Base-by-base conservation (phyloP, 2,888 invertebrate species). In the Arge pagana region DNA sequence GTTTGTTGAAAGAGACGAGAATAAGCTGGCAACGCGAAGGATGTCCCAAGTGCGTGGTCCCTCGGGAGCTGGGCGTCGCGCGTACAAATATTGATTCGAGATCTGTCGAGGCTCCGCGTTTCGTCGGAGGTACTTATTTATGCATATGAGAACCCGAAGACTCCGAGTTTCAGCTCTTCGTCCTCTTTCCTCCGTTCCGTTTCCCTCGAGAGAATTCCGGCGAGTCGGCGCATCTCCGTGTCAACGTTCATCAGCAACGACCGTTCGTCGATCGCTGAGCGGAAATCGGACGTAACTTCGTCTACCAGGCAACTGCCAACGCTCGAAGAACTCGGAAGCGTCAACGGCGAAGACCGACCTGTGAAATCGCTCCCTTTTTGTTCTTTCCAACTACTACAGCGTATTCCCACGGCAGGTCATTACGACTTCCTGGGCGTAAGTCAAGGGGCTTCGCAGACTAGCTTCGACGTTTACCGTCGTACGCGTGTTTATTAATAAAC, bases 351-450 rank as follows among this genome's bases (percentile, higher is more conserved):
- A n/a, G n/a, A n/a, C n/a, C n/a, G n/a, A n/a, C n/a, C n/a, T n/a
- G n/a, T n/a, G n/a, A n/a, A n/a, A n/a, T n/a, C n/a, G n/a, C n/a
- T n/a, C n/a, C n/a, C n/a, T n/a, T n/a, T n/a, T n/a, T n/a, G n/a
- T n/a, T n/a, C n/a, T n/a, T n/a, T n/a, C n/a, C n/a, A n/a, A n/a
- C n/a, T n/a, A n/a, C n/a, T n/a, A n/a, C 33, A 23, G 42, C 41
- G 50, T 58, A 63, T 72, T 72, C 72, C 72, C 72, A 73, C 72
- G 70, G 59, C 48, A 61, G 52, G 66, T 73, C 69, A 71, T 72
- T 72, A 73, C 62, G 63, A 71, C 71, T 71, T 73, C 71, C 72
- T 70, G 70, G 62, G 66, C 63, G 52, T 65, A 45, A 50, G 28
- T 45, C 36, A 35, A 19, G 42, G 45, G 52, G 45, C 45, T 50